Evolutionary conservation across 2,888 invertebrate genomes (phyloP), one percentile per base, ranked within the genome.

Genomic region (Platynereis dumerilii): DNA sequence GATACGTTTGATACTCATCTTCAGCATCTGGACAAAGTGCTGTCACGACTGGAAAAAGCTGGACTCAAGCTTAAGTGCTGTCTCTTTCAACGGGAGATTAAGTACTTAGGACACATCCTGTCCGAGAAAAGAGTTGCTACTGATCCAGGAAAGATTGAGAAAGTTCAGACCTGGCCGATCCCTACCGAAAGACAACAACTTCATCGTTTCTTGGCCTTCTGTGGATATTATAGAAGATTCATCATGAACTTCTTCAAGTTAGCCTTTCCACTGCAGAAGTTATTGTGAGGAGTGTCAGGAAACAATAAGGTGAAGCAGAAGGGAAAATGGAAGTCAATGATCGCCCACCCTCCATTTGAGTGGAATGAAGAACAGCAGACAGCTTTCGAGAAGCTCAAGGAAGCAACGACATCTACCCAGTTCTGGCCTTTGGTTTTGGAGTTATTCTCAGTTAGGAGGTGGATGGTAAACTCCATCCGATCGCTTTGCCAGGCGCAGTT

Each of bases 61-160:
- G 34, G 34, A 12, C 34, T 78, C n/a, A 73, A 65, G 44, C 42
- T 76, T 10, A 71, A 74, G 61, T 74, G 75, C 55, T 24, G 27
- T 24, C 62, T 74, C 10, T 59, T 59, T 17, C 55, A 29, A 56
- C 42, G 42, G 27, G 56, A 65, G 44, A 58, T 66, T 17, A 22
- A 20, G n/a, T 66, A 53, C 48, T 42, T 66, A n/a, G 66, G 66
- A 26, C 66, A 66, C 39, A 44, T 64, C n/a, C 58, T 64, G 10
- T 45, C 44, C 15, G 17, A 22, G 22, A 24, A 57, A 10, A 57
- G 66, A 3, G 22, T 66, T 1, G 12, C 24, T 22, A 54, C 58
- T 17, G 66, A 60, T 24, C 63, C 63, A 15, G 44, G 22, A 10
- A 66, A 66, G 34, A 44, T 64, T 15, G 34, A 24, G 10, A 55